Evolutionary conservation across 2,888 invertebrate species (phyloP).

Genomic region (Tipula vernalis): DNA sequence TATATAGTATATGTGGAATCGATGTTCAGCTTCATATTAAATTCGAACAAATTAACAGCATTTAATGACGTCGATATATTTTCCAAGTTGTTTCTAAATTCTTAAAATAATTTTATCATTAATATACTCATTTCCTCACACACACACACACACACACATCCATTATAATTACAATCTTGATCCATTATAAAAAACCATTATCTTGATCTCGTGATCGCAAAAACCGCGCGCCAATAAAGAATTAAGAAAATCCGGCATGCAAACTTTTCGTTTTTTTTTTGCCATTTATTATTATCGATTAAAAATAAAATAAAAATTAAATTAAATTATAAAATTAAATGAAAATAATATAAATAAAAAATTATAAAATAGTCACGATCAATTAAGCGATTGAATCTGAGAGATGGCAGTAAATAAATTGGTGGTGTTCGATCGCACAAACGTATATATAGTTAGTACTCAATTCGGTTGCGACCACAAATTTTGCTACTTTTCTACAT

Average conservation of each 20-base stretch:
- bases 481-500: not conserved
- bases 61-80: too few species aligned
- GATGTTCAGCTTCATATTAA: too few species aligned
- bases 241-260: not conserved
- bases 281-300: not conserved
- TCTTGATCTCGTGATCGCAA: not conserved
- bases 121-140: not conserved
- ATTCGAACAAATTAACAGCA: too few species aligned
- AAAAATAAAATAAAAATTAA: not conserved
- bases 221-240: not conserved
- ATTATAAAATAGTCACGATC: not conserved
- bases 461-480: not conserved
- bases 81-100: too few species aligned
- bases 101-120: not conserved
- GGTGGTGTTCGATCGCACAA: not conserved
- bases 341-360: not conserved
- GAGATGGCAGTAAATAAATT: not conserved
- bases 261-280: not conserved
- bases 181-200: not conserved
- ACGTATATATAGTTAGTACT: not conserved
- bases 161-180: not conserved
- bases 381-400: not conserved
- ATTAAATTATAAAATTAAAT: not conserved
- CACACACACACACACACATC: not conserved
- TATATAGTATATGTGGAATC: not conserved